Conservation (phyloP, 1,140 invertebrate genomes). For the Zaprionus capensis region DNA sequence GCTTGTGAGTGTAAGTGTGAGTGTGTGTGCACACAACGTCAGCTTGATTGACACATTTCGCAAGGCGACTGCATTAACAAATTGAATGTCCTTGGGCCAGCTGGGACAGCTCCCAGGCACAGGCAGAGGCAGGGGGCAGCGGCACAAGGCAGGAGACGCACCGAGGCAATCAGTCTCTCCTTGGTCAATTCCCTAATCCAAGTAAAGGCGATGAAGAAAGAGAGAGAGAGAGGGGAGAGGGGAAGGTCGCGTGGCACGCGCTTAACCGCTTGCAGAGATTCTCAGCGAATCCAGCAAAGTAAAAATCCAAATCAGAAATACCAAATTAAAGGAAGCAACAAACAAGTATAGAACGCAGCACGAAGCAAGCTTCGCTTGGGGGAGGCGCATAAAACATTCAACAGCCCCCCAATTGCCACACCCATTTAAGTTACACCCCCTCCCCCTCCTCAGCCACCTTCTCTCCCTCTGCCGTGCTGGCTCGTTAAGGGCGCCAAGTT, state of each 20-base stretch:
- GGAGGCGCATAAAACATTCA: conserved; percentile 4
- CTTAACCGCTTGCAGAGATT: neutral
- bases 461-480: neutral
- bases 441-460: no score
- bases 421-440: neutral
- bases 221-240: neutral
- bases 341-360: neutral
- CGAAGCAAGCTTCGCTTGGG: neutral
- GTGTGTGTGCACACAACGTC: neutral
- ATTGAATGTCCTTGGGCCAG: conserved; percentile 2
- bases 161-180: neutral
- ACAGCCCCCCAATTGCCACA: neutral
- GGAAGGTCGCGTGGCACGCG: neutral
- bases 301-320: neutral
- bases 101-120: neutral
- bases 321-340: neutral
- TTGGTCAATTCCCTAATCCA: neutral
- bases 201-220: neutral
- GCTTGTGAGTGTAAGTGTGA: neutral
- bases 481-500: neutral
- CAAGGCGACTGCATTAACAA: conserved; percentile 7
- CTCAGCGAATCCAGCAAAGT: conserved; percentile 1
- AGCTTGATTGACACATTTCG: conserved; percentile 3
- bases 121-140: neutral
- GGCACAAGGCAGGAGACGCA: neutral